phyloP scores from a whole-genome alignment of 2,113 vertebrate species.

The Acrocephalus kingi region DNA sequence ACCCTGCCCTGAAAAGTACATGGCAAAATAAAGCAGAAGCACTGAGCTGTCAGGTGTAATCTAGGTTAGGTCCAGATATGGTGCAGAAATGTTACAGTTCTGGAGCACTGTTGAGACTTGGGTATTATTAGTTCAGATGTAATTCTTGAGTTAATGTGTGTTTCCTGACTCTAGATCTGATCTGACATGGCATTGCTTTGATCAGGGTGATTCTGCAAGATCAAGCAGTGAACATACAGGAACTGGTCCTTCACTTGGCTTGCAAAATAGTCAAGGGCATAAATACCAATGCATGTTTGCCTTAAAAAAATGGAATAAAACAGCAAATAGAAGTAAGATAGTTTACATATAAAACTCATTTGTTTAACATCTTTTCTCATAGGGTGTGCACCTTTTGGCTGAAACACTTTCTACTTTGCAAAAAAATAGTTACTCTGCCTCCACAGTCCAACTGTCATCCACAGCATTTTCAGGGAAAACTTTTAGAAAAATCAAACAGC shows the following conservation, averaged over 20 bases:
- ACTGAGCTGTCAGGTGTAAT: slow-evolving; percentile 8
- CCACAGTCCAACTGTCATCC: background rate
- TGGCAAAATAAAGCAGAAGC: background rate
- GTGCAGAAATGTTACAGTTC: background rate
- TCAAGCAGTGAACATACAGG: background rate
- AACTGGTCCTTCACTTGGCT: background rate
- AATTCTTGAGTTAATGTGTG: background rate
- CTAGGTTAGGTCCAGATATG: background rate
- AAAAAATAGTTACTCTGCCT: background rate
- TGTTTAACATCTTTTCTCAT: background rate
- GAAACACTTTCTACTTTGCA: background rate
- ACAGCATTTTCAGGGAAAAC: background rate
- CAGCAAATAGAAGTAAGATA: background rate
- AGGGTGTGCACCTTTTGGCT: background rate
- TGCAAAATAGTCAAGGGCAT: background rate
- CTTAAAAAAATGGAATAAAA: background rate
- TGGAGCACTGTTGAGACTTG: background rate
- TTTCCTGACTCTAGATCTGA: background rate
- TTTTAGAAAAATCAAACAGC: background rate
- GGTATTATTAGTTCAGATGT: slow-evolving; percentile 33
- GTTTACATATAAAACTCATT: background rate
- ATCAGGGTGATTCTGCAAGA: background rate
- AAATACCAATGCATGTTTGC: background rate
- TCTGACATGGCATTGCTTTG: background rate
- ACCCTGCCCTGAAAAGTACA: background rate